Base-by-base conservation (phyloP, 1,140 invertebrate species). In the Caerostris extrusa region DNA sequence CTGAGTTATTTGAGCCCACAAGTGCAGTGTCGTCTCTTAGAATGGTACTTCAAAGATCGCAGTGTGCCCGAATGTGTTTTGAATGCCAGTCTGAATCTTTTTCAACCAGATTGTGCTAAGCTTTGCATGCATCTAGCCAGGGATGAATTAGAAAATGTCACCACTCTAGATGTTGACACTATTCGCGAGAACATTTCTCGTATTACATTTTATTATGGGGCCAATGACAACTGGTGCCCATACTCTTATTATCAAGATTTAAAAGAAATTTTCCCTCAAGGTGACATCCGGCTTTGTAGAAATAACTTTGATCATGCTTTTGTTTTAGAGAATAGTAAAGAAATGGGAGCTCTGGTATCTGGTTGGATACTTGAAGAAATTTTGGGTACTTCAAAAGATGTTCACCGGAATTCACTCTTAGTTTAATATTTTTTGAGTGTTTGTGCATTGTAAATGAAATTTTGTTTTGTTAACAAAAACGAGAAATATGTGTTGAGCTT, bases 181-280 rank as follows among this genome's bases (percentile, higher is more conserved):
- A 95, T 96, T 8, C 91, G 95, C n/a, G 95, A 94, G 34, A 95
- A 96, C 94, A 82, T 95, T 50, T 81, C 95, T 19, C 95, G 97
- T 94, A 95, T 98, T 1, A 97, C 97, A 95, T 97, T 98, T 56
- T 98, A 98, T 95, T 98, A 98, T 96, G 98, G 98, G 1, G 95
- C 96, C 7, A 97, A 95, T 7, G 98, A 98, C 95, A 96, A 96
- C 2, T 98, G 98, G 98, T 97, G 97, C 92, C 98, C 98, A 0
- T 94, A 97, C 3, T 95, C 96, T 87, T 98, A 97, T 95, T 98
- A 97, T 95, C 95, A 97, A 53, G 96, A 97, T 77, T 95, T 98
- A 61, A 96, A 96, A 93, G 94, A 95, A 17, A 96, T 96, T 56
- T 96, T 97, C 95, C 97, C 97, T 1, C 95, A 97, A 90, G 95